Percentiles rank a stretch among this genome's conserved stretches.
Conservation (phyloP, 2,888 invertebrate species). For the Anoplius nigerrimus region DNA sequence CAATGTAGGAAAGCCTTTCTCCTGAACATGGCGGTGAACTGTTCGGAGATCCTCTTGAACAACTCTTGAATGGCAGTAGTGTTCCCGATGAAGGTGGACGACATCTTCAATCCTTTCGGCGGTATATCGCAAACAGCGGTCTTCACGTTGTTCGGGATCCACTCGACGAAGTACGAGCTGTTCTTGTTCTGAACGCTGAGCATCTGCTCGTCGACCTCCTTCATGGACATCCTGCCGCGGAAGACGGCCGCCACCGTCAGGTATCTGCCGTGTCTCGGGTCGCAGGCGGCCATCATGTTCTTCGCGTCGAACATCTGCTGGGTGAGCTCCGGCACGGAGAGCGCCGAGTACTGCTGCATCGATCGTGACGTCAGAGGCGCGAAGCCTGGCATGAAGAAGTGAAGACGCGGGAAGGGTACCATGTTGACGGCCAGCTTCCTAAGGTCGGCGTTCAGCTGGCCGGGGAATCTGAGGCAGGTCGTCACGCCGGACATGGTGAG, state of each 20-base stretch:
- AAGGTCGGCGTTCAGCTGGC: conserved; percentile 87
- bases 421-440: conserved; percentile 96
- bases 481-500: conserved; percentile 93
- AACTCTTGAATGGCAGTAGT: conserved; percentile 92
- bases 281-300: conserved; percentile 89
- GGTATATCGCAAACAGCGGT: conserved; percentile 84
- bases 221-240: conserved; percentile 81
- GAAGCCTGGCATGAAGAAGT: conserved; percentile 93
- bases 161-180: conserved; percentile 82
- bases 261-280: conserved; percentile 84
- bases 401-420: conserved; percentile 94
- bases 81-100: conserved; percentile 92
- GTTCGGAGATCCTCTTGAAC: conserved; percentile 92
- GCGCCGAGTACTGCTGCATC: conserved; percentile 83
- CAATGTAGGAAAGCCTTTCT: conserved; percentile 92
- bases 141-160: conserved; percentile 82
- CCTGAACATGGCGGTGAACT: conserved; percentile 96
- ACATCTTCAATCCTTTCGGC: conserved; percentile 88
- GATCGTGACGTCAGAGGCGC: conserved; percentile 84
- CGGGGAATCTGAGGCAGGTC: conserved; percentile 79
- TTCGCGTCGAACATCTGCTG: conserved; percentile 89
- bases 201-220: conserved; percentile 75
- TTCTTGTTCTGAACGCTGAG: conserved; percentile 81
- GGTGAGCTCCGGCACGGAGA: conserved; percentile 86
- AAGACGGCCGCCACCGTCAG: conserved; percentile 86